Evolutionary conservation across 1,140 invertebrate genomes (phyloP).

Genomic region (Aporrectodea caliginosa): DNA sequence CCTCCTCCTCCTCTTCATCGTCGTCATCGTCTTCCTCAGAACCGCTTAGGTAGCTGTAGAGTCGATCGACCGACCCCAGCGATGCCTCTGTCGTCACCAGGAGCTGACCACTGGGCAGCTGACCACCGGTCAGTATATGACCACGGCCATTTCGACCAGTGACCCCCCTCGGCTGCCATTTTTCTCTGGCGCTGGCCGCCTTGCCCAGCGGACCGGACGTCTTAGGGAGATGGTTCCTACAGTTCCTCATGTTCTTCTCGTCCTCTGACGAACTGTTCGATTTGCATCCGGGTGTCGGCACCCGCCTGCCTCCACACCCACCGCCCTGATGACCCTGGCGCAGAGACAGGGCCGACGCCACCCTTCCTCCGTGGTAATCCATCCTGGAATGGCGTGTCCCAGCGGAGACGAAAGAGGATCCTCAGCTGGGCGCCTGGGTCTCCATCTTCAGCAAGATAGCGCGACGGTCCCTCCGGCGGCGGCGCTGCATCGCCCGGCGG

Average conservation of each 20-base stretch:
- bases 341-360: background rate
- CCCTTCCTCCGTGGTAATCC: background rate
- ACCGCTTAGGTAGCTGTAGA: background rate
- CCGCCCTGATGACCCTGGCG: background rate
- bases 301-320: background rate
- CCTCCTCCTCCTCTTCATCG: background rate
- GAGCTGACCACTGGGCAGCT: background rate
- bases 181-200: no score
- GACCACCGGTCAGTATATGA: background rate
- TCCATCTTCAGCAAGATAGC: no score
- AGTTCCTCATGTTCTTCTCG: background rate
- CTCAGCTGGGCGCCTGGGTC: background rate
- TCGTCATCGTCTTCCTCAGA: background rate
- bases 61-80: background rate
- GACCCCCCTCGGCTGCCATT: background rate
- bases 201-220: no score
- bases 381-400: background rate
- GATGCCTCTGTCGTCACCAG: background rate
- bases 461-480: no score
- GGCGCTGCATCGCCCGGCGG: no score
- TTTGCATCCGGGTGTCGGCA: background rate
- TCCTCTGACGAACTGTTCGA: background rate
- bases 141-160: background rate
- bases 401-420: background rate
- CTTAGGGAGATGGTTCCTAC: no score